A percentile compares a stretch with the other conserved stretches of the same genome.
Evolutionary conservation across 2,888 invertebrate genomes (phyloP).

Genomic region (Dorcus hopei): DNA sequence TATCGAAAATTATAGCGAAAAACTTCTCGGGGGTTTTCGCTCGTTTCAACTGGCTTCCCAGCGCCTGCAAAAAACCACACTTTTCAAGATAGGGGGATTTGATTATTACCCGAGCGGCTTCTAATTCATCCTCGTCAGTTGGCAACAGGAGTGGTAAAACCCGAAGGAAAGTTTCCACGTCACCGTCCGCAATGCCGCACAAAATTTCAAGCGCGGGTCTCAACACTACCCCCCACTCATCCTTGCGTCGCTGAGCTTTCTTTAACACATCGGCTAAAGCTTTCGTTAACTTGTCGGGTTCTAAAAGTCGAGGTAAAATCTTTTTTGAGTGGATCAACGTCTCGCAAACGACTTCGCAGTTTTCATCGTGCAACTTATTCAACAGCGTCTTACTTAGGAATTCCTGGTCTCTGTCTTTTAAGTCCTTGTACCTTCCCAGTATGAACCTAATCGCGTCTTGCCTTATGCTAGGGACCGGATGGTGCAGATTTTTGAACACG

Average conservation of each 20-base stretch:
- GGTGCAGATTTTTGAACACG: constrained; percentile 70
- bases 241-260: constrained; percentile 43
- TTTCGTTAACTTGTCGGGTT: constrained; percentile 47
- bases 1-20: constrained; percentile 24
- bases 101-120: constrained; percentile 49
- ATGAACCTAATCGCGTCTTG: constrained; percentile 65
- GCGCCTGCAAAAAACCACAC: constrained; percentile 24
- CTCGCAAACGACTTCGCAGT: constrained; percentile 58
- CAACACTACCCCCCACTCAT: constrained; percentile 48
- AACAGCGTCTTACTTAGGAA: constrained; percentile 63
- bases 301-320: constrained; percentile 21
- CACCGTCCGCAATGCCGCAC: constrained; percentile 43
- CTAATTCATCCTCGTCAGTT: constrained; percentile 45
- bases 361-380: constrained; percentile 67
- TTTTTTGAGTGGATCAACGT: constrained; percentile 44
- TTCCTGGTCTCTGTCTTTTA: constrained; percentile 56
- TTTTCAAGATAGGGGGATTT: constrained; percentile 47
- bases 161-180: constrained; percentile 57
- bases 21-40: constrained; percentile 21
- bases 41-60: constrained; percentile 7
- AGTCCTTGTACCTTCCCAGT: constrained; percentile 52
- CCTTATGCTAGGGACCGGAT: constrained; percentile 64
- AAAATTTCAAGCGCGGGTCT: constrained; percentile 29
- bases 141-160: constrained; percentile 65
- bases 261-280: constrained; percentile 54